Evolutionary conservation across 2,888 invertebrate genomes (phyloP), one percentile per base, ranked within the genome.

Genomic region (Isoperla grammatica): DNA sequence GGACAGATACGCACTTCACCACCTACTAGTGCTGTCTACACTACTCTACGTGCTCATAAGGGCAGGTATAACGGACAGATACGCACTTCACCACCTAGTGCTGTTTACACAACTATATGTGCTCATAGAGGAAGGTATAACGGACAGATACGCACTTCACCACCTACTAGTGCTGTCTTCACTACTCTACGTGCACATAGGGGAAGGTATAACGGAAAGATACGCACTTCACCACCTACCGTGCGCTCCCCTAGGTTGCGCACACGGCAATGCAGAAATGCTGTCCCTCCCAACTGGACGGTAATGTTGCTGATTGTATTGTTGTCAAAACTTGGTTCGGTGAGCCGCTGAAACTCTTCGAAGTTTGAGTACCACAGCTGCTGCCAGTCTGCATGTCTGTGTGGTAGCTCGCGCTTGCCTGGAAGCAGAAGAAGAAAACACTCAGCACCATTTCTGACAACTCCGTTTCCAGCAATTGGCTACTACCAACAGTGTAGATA

Each of bases 231-330:
- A 20, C 40, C 48, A 65, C 80, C 77, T 70, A 86, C 85, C 69
- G 85, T 85, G 71, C 88, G 78, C 73, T 90, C 89, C 67, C 84
- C 86, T 67, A 87, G 81, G 75, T 84, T 82, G 61, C 87, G 81
- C 70, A 89, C 88, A 71, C 86, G 84, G 75, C 90, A 90, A 74
- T 88, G 88, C 69, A 90, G 80, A 76, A 86, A 89, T 65, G 89
- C 89, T 45, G 86, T 84, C 59, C 86, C 84, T 53, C 89, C 90
- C 62, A 88, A 79, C 75, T 88, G 88, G 67, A 83, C 88, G 50
- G 87, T 84, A 66, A 87, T 82, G 73, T 88, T 87, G 67, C 85
- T 85, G 65, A 84, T 81, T 61, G 88, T 87, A 75, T 85, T 86
- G 79, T 88, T 88, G 74, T 88, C 84, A 68, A 70, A 70, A 23